phyloP scores from a whole-genome alignment of 2,797 vertebrate genomes.

The Myotis planiceps region DNA sequence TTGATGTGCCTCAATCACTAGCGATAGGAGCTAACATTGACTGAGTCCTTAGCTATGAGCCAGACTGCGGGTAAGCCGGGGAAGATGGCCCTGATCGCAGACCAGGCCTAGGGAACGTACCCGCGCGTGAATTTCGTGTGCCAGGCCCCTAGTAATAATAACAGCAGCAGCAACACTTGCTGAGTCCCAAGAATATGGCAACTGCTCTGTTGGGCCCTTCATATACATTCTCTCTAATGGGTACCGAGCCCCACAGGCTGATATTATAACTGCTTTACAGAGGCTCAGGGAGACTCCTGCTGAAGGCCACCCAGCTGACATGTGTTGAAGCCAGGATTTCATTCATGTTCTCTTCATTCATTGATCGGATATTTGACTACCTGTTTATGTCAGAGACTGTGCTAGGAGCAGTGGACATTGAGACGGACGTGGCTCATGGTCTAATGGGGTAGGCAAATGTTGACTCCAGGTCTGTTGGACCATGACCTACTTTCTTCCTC shows the following conservation, averaged over 20 bases:
- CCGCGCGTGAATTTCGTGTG: no score
- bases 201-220: not conserved
- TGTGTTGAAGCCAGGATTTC: not conserved
- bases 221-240: rapidly evolving
- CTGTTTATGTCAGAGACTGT: not conserved
- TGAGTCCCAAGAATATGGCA: not conserved
- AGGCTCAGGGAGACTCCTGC: not conserved
- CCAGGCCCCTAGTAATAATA: no score
- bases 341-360: rapidly evolving
- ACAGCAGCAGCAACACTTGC: not conserved
- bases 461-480: not conserved
- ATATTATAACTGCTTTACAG: no score
- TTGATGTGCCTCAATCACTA: not conserved
- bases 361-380: not conserved
- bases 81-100: no score
- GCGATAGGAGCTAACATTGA: not conserved
- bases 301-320: rapidly evolving
- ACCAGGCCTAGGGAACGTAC: no score
- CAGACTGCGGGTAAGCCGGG: not conserved
- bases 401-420: not conserved
- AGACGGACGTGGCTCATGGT: not conserved
- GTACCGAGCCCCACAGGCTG: not conserved
- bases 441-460: not conserved
- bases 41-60: not conserved
- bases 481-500: not conserved